Evolutionary conservation across 2,797 vertebrate genomes (phyloP), one percentile per base, ranked within the genome.

Genomic region (Hylomyscus alleni): DNA sequence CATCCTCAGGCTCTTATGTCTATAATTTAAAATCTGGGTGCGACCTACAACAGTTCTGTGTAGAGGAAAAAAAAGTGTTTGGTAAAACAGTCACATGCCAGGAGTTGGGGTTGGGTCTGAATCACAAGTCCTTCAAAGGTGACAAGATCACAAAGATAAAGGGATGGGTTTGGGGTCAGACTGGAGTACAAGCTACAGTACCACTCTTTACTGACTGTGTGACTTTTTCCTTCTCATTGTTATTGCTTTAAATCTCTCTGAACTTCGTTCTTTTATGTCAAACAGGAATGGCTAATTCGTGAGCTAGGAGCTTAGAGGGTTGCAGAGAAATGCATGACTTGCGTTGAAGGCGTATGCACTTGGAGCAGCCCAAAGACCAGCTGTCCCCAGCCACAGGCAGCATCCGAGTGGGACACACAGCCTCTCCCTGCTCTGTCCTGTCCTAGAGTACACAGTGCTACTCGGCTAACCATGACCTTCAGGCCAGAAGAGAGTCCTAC

Each of bases 301-400:
- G 22, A 34, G 19, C 60, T 31, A 6, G 88, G 84, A 40, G 10
- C 67, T 40, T 3, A 1, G 17, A 22, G n/a, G 24, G 13, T 37
- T 10, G 0, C 56, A 29, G 50, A 20, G 50, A 88, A 31, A 29
- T 1, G 2, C 9, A 0, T 1, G 6, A 47, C 12, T 22, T 50
- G 19, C 15, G 12, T 31, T 58, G 6, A 47, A 65, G 77, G 37
- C 13, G 24, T 4, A 3, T 7, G 17, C 17, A 8, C 88, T 29
- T 65, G 37, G 20, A 47, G 47, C 2, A 56, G 78, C 11, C 13
- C 31, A 3, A 15, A 44, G 81, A 15, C 26, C 12, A 14, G 81
- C 20, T 26, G n/a, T 76, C 31, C 0, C 4, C 0, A 7, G 31
- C 37, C 62, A 20, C 0, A 2, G 9, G 2, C 47, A 69, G 22